Evolutionary conservation across 2,888 invertebrate species (phyloP).

Genomic region (Metacarcinus magister): DNA sequence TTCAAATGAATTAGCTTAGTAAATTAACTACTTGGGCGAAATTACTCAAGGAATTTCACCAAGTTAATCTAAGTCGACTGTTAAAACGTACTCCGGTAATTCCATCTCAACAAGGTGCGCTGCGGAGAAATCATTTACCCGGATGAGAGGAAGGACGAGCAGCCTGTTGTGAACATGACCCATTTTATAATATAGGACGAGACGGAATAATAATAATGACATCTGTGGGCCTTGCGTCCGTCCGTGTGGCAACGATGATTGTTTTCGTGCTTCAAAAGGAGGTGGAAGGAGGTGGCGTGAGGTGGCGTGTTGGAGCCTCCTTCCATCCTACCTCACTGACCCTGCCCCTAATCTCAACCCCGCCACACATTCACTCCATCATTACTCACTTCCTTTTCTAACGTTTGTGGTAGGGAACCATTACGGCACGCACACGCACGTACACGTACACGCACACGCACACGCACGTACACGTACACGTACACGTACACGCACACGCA

Average conservation of each 20-base stretch:
- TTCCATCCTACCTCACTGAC: background rate
- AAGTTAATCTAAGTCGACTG: background rate
- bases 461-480: background rate
- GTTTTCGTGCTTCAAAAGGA: too few relatives aligned
- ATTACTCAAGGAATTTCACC: background rate
- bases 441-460: background rate
- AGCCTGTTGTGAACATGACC: background rate
- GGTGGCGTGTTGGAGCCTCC: background rate
- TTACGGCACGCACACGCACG: background rate
- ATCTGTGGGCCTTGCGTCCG: too few relatives aligned
- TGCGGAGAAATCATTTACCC: background rate
- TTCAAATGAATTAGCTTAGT: background rate
- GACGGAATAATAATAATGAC: too few relatives aligned
- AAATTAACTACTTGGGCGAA: background rate
- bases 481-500: background rate
- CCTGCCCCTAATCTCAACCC: background rate
- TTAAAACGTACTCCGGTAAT: background rate
- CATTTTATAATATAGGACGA: too few relatives aligned
- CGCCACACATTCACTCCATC: background rate
- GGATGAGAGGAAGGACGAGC: background rate
- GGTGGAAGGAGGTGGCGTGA: background rate
- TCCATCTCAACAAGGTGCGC: background rate
- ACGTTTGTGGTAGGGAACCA: background rate
- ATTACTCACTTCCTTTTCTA: background rate
- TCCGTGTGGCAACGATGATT: too few relatives aligned